Evolutionary conservation across 64 coral and sea anemone genomes (phyloP), one percentile per base, ranked within the genome.

Genomic region (Montipora foliosa): DNA sequence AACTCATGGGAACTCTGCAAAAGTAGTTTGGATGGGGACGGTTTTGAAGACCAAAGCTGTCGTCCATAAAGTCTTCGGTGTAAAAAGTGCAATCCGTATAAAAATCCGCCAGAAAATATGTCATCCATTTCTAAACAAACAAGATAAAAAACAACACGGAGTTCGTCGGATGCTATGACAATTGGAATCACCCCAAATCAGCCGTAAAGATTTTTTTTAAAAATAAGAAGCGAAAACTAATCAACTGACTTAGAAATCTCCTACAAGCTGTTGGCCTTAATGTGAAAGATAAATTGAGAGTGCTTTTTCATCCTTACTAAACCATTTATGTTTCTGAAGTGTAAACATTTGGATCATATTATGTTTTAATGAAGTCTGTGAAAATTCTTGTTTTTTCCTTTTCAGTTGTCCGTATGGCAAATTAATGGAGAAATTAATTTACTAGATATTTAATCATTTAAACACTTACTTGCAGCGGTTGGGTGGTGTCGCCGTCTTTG

Each of bases 81-180:
- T 70, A 86, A 22, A 67, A 14, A 16, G 62, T 16, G 45, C n/a
- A n/a, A n/a, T 50, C 82, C 5, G 10, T 86, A 44, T 86, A 86
- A 71, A 86, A 86, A n/a, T 9, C 64, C 46, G 0, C 46, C 66
- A 17, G 46, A 64, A 86, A 86, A 86, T 0, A 86, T 70, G 4
- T 86, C 82, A 6, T 86, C 82, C 82, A 86, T 86, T 22, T 15
- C n/a, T n/a, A n/a, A 4, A 70, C 2, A 6, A 49, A 12, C 44
- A 45, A 70, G 20, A 70, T n/a, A 22, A 70, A 8, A 3, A 22
- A 2, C n/a, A 70, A 22, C 17, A 8, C 12, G 13, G 12, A 0
- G 60, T 62, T n/a, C 60, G 4, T 70, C n/a, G 4, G 21, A 70
- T 21, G n/a, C 67, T 2, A 4, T 0, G 0, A 0, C 4, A 70